phyloP scores from a whole-genome alignment of 2,888 invertebrate species.

The Lepidochitona cinerea region DNA sequence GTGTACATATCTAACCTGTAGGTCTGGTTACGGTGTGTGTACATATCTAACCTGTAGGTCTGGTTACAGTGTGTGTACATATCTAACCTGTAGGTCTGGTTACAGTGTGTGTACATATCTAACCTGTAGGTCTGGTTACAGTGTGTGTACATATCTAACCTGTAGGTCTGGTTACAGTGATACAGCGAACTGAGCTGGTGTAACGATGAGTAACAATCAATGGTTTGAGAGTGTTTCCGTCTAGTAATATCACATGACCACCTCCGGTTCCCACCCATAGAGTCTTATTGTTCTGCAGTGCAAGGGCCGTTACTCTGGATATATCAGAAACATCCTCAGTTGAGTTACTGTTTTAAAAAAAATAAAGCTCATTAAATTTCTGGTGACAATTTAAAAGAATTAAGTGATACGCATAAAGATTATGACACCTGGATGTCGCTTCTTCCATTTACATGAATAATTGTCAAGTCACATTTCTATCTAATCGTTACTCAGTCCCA shows the following conservation, averaged over 20 bases:
- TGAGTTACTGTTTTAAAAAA: not conserved
- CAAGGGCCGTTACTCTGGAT: slow-evolving; percentile 40
- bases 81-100: too few species aligned
- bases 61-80: too few species aligned
- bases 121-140: too few species aligned
- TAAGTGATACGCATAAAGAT: not conserved
- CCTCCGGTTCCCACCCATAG: slow-evolving; percentile 65
- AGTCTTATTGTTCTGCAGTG: slow-evolving; percentile 32
- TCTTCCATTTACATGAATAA: not conserved
- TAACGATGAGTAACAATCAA: slow-evolving; percentile 47
- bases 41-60: too few species aligned
- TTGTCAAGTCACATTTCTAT: too few species aligned
- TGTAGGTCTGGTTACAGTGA: slow-evolving; percentile 39
- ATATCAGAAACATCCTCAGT: slow-evolving; percentile 2
- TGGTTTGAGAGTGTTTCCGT: slow-evolving; percentile 39
- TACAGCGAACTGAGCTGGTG: slow-evolving; percentile 47
- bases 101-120: too few species aligned
- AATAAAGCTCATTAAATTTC: not conserved
- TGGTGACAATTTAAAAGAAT: not conserved
- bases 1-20: too few species aligned
- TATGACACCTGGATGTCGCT: too few species aligned
- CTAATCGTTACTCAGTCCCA: too few species aligned
- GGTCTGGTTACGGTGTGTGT: too few species aligned
- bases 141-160: too few species aligned
- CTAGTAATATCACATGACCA: slow-evolving; percentile 56